Evolutionary conservation across 2,888 invertebrate genomes (phyloP), one percentile per base, ranked within the genome.

Genomic region (Mactromeris polynyma): DNA sequence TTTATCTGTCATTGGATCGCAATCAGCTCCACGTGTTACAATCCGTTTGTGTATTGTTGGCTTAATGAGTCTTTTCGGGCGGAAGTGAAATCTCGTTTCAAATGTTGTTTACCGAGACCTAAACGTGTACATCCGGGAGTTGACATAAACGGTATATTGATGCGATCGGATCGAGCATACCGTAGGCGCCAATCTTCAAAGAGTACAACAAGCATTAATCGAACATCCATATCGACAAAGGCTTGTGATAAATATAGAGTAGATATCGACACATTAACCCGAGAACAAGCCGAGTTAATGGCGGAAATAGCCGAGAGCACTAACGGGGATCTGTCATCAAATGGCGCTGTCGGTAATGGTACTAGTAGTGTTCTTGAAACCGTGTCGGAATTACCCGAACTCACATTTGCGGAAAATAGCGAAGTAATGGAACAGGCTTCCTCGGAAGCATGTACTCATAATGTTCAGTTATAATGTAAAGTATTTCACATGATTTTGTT

Each of bases 31-130:
- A 96, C 97, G 17, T 97, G 97, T 92, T 97, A 96, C 93, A 97
- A 97, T 90, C 97, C 97, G 0, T 97, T 97, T 93, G 96, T 97
- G 31, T 97, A 97, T 93, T 97, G 97, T 91, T 97, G 97, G 97
- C 93, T 97, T 42, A 97, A 97, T 92, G 97, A 97, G 83, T 95
- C 96, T 86, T 97, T 97, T 93, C 95, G 97, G 33, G 93, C 94
- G 26, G 95, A 95, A 81, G 95, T 96, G 33, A 94, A 94, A 77
- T 80, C 94, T 0, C 94, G 96, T 91, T 94, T 96, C 40, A 90
- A 94, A 14, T 96, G 96, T 79, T 87, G 82, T 78, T 83, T 89
- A n/a, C 73, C 79, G 69, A 87, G 83, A 64, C 88, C 92, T 36
- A 91, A 91, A 85, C 89, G 85, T 31, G 88, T 93, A 7, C 93